A percentile compares a stretch with the other conserved stretches of the same genome.
Evolutionary conservation across 2,113 vertebrate genomes (phyloP).

Genomic region (Fregetta grallaria): DNA sequence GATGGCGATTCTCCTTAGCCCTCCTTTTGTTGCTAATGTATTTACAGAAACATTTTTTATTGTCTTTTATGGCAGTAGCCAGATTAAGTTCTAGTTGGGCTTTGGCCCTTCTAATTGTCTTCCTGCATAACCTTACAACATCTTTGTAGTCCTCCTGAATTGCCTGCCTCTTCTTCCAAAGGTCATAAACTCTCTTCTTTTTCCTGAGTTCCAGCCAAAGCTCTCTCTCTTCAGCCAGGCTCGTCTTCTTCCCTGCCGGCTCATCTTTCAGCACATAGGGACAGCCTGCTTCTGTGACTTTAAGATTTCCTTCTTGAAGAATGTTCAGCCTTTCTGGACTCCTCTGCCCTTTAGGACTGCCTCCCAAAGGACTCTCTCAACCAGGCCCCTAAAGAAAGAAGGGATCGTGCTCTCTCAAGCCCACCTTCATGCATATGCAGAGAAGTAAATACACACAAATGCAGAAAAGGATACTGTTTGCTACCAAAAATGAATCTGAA

Average conservation of each 20-base stretch:
- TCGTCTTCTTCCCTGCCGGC: fast-evolving
- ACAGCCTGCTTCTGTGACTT: background rate
- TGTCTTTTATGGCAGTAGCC: background rate
- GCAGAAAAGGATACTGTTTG: background rate
- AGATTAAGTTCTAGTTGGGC: background rate
- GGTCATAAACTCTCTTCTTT: background rate
- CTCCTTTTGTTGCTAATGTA: background rate
- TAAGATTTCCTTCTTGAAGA: background rate
- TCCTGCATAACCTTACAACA: background rate
- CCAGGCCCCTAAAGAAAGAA: background rate
- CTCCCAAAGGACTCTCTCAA: background rate
- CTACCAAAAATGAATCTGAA: background rate
- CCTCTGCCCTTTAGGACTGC: background rate
- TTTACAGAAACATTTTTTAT: background rate
- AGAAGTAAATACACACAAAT: background rate
- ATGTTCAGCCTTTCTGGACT: background rate
- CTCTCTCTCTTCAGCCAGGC: background rate
- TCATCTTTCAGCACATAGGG: background rate
- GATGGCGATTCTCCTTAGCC: background rate
- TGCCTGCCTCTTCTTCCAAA: background rate
- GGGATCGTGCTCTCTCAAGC: background rate
- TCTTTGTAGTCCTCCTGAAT: background rate
- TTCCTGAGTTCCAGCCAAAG: background rate
- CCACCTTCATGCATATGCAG: background rate
- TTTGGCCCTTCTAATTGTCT: background rate